Conservation (phyloP, 2,888 invertebrate genomes). For the Eupithecia subumbrata region DNA sequence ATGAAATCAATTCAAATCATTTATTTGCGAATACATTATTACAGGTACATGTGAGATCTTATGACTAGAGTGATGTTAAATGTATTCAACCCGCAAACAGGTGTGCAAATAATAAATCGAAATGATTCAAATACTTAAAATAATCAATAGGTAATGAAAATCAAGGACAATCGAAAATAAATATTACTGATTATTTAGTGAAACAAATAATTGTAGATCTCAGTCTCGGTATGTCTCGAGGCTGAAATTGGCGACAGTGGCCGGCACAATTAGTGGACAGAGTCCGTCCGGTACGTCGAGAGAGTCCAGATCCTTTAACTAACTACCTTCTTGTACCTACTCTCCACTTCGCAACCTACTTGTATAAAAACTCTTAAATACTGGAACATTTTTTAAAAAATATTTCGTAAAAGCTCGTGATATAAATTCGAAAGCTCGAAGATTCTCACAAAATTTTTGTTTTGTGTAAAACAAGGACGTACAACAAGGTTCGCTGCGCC, state of each 20-base stretch:
- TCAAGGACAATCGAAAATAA: too few relatives aligned
- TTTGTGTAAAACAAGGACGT: constrained; percentile 18
- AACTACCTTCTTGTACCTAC: not conserved
- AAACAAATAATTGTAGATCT: not conserved
- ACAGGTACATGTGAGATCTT: too few relatives aligned
- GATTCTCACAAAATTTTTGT: not conserved
- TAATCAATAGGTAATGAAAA: too few relatives aligned
- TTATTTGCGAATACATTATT: too few relatives aligned
- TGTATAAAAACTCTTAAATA: not conserved
- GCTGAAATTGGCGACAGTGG: constrained; percentile 25
- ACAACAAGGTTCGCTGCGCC: constrained; percentile 10
- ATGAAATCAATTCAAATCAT: too few relatives aligned
- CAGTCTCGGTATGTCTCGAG: constrained; percentile 16
- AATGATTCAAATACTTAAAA: too few relatives aligned
- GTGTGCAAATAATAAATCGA: too few relatives aligned
- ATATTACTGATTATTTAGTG: not conserved
- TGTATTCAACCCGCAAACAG: too few relatives aligned
- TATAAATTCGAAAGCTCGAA: not conserved
- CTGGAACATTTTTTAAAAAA: not conserved
- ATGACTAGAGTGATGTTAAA: too few relatives aligned
- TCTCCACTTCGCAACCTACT: not conserved
- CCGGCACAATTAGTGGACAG: constrained; percentile 37
- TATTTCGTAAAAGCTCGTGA: not conserved
- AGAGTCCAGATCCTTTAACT: not conserved
- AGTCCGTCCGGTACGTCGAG: constrained; percentile 9